Evolutionary conservation across 1,140 invertebrate genomes (phyloP), one percentile per base, ranked within the genome.

Genomic region (Parapsyche elsis): DNA sequence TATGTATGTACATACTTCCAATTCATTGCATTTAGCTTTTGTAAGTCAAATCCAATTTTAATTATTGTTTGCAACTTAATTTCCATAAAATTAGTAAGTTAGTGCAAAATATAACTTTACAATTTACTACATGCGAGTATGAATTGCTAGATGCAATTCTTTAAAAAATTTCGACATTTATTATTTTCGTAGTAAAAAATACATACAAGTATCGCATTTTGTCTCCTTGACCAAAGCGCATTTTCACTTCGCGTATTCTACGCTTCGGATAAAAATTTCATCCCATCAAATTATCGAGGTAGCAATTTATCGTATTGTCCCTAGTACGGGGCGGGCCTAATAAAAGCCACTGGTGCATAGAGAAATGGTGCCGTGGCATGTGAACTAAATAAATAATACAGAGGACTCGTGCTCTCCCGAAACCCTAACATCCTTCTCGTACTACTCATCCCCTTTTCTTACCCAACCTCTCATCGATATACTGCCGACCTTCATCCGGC

Each of bases 331-430:
- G 74, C 74, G 53, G 57, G 59, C 59, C 75, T 77, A 77, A 77
- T 77, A 77, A 77, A 77, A 77, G 75, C 75, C 75, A 77, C 75
- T 77, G 75, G 75, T 77, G 75, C 64, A 77, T 77, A 77, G 75
- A 77, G 75, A 77, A 77, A 77, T 77, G 75, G 75, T 67, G 26
- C 75, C 57, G 59, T 77, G 57, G 75, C 75, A 77, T 77, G 75
- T 77, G 75, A 77, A 77, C 75, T 77, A 77, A 77, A 77, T 77
- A 77, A 77, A 77, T 77, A 77, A 77, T 77, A 77, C 30, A 77
- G 75, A 77, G 45, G 24, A 57, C 73, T 75, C 73, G 75, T 67
- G 57, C 38, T n/a, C 71, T 19, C 46, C 75, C 19, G 14, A 77
- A 45, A 61, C 57, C 53, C 53, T 12, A 12, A 16, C 71, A 46